Conservation (phyloP, 2,113 vertebrate genomes). For the Erinaceus europaeus region DNA sequence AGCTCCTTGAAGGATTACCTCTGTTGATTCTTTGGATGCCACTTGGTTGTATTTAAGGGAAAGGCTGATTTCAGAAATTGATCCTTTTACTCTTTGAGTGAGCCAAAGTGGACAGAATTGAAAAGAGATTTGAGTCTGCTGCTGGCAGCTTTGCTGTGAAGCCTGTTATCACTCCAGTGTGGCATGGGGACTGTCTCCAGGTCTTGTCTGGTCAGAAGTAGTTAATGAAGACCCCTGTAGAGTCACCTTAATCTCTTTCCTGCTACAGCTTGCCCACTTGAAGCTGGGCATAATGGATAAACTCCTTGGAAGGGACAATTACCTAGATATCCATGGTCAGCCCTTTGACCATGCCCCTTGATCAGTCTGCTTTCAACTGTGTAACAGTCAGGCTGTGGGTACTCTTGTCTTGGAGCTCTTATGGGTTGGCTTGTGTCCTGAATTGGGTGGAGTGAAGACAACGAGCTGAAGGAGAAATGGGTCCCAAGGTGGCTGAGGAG, state of each 20-base stretch:
- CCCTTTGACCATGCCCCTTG: conserved; percentile 58
- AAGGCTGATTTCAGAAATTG: conserved; percentile 38
- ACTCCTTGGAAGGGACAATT: conserved; percentile 49
- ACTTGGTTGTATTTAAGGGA: not conserved
- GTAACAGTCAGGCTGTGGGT: conserved; percentile 33
- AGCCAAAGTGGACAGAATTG: conserved; percentile 29
- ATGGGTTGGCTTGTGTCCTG: conserved; percentile 6
- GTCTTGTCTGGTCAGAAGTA: not conserved
- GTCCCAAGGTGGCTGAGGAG: no score
- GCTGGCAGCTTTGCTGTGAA: conserved; percentile 32
- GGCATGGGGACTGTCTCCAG: conserved; percentile 19
- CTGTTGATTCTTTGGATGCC: not conserved
- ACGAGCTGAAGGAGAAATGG: accelerated
- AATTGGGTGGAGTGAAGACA: not conserved
- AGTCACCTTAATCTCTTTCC: conserved; percentile 67
- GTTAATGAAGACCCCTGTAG: conserved; percentile 58
- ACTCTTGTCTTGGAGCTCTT: not conserved
- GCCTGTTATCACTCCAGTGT: conserved; percentile 11
- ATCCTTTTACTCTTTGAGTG: conserved; percentile 28
- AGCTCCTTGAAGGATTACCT: conserved; percentile 15
- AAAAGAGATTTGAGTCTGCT: conserved; percentile 18
- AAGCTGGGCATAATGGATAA: conserved; percentile 66
- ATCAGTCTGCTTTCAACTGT: conserved; percentile 58
- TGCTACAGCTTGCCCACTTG: conserved; percentile 4
- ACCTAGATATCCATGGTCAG: conserved; percentile 55